A percentile compares a stretch with the other conserved stretches of the same genome.
phyloP scores from a whole-genome alignment of 2,113 vertebrate genomes.

The Sterrhoptilus dennistouni region DNA sequence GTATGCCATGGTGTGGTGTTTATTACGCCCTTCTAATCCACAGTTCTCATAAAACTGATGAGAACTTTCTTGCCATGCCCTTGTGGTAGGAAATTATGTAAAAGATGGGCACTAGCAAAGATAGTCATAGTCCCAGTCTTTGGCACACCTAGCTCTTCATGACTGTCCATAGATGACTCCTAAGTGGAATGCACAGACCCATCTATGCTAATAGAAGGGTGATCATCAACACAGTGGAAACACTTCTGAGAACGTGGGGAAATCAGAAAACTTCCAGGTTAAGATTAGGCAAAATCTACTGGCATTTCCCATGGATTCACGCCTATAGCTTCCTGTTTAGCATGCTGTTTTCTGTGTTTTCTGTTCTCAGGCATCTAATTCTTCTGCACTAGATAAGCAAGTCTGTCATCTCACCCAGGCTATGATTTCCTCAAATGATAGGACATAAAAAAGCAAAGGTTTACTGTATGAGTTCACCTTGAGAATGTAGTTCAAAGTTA shows the following conservation, averaged over 20 bases:
- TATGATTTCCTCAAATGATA: not conserved
- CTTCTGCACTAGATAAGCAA: not conserved
- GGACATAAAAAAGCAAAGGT: not conserved
- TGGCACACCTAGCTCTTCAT: not conserved
- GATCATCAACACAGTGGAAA: not conserved
- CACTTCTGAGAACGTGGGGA: not conserved
- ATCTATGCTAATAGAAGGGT: not conserved
- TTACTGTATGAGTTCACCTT: not conserved
- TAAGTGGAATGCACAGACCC: not conserved
- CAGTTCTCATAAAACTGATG: not conserved
- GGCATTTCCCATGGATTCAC: not conserved
- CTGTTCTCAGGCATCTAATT: not conserved
- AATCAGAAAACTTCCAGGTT: not conserved
- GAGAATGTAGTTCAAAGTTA: not conserved
- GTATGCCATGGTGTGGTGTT: not conserved
- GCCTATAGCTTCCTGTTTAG: not conserved
- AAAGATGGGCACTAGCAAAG: not conserved
- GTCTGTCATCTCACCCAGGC: not conserved
- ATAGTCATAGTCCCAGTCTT: not conserved
- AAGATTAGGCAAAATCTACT: not conserved
- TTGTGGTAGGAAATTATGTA: not conserved
- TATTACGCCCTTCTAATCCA: not conserved
- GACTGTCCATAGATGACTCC: not conserved
- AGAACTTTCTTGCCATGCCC: not conserved
- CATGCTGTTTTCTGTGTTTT: not conserved